Percentiles rank a stretch among this genome's conserved stretches.
Conservation (phyloP, 2,113 vertebrate species). For the Dicaeum eximium region DNA sequence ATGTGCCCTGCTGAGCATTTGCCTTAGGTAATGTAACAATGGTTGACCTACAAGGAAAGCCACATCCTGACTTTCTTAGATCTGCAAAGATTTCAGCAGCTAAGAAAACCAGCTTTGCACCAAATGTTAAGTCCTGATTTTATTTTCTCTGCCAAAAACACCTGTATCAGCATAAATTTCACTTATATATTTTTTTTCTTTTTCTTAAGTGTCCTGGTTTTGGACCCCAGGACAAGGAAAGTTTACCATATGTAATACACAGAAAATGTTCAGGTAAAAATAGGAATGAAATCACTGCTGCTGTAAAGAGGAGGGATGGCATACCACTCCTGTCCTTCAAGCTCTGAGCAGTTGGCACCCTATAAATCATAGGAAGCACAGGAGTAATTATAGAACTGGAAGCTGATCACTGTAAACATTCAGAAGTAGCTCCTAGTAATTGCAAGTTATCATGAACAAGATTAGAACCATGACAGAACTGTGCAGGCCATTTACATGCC, state of each 20-base stretch:
- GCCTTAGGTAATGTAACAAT: neutral
- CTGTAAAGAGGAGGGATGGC: neutral
- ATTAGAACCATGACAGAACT: neutral
- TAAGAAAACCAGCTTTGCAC: neutral
- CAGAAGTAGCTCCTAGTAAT: neutral
- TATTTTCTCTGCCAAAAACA: neutral
- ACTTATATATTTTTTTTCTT: neutral
- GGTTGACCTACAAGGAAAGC: neutral
- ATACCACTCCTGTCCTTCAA: neutral
- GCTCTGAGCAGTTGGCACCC: conserved; percentile 27
- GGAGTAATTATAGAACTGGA: conserved; percentile 46
- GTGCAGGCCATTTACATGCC: neutral
- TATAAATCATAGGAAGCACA: conserved; percentile 48
- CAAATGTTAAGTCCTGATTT: neutral
- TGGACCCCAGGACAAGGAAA: neutral
- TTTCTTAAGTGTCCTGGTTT: neutral
- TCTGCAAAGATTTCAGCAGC: neutral
- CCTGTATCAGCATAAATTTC: neutral
- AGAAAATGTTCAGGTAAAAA: conserved; percentile 1
- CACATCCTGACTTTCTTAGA: neutral
- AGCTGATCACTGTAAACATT: conserved; percentile 31
- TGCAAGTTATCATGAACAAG: neutral
- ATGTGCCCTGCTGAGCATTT: neutral
- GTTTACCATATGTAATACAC: neutral
- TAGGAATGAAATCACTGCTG: conserved; percentile 29